Evolutionary conservation across 2,888 invertebrate species (phyloP).

Genomic region (Drosophila pegasa): DNA sequence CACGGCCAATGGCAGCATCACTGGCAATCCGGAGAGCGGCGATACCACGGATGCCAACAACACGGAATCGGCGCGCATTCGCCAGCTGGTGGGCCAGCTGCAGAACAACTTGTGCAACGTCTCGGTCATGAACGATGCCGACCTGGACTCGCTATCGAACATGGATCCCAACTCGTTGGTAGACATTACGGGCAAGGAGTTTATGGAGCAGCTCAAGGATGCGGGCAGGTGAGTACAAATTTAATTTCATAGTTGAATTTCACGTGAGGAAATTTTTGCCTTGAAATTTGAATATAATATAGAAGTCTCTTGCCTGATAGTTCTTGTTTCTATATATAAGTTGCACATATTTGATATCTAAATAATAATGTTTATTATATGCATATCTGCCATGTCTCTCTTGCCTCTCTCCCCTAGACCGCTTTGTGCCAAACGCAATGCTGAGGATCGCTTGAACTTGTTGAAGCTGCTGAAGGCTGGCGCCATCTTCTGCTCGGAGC

Average conservation of each 20-base stretch:
- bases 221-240: conserved; percentile 88
- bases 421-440: conserved; percentile 93
- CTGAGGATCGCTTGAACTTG: conserved; percentile 94
- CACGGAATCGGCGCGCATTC: conserved; percentile 86
- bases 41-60: conserved; percentile 83
- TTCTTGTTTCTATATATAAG: not conserved
- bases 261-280: too few species aligned
- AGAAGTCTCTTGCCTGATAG: not conserved
- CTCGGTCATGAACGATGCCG: conserved; percentile 92
- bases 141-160: conserved; percentile 93
- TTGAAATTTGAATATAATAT: not conserved
- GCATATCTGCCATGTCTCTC: not conserved
- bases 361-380: not conserved
- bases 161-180: conserved; percentile 95
- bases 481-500: conserved; percentile 84
- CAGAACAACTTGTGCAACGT: conserved; percentile 94
- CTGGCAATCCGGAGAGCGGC: conserved; percentile 52
- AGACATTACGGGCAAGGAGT: conserved; percentile 92
- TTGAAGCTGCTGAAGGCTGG: conserved; percentile 88
- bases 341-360: not conserved
- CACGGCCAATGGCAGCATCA: conserved; percentile 80
- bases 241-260: not conserved
- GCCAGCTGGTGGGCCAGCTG: conserved; percentile 91
- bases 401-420: conserved; percentile 84
- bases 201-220: conserved; percentile 88